Evolutionary conservation across 2,888 invertebrate species (phyloP).

Genomic region (Limnephilus rhombicus): DNA sequence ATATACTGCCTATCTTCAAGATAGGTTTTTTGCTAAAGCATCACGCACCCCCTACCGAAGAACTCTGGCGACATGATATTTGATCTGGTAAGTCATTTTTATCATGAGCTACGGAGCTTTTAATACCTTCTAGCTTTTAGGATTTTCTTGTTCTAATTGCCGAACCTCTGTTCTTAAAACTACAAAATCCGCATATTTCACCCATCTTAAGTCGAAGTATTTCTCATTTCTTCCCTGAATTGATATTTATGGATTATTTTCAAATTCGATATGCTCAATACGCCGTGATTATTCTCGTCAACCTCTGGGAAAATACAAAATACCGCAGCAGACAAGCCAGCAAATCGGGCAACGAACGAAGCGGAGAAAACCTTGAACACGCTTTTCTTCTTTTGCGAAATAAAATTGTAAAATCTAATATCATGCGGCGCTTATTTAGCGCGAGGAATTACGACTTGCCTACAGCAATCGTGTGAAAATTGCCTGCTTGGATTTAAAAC

Average conservation of each 20-base stretch:
- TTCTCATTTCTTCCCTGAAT: background rate
- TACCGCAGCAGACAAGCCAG: background rate
- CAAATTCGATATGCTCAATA: background rate
- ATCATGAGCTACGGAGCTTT: too few relatives aligned
- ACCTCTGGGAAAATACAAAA: background rate
- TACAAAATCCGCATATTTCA: background rate
- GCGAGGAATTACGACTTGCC: background rate
- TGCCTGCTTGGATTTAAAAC: background rate
- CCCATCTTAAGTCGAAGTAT: background rate
- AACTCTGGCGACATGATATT: too few relatives aligned
- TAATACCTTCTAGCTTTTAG: background rate
- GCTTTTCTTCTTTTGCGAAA: background rate
- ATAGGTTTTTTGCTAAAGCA: too few relatives aligned
- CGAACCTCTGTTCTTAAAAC: background rate
- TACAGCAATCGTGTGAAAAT: background rate
- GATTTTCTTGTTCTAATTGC: background rate
- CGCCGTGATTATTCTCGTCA: background rate
- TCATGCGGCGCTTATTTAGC: constrained; percentile 7
- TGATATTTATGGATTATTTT: background rate
- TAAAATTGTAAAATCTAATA: constrained; percentile 3
- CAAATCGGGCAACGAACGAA: background rate
- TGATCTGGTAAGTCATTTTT: too few relatives aligned
- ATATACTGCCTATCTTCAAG: too few relatives aligned
- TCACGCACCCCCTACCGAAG: too few relatives aligned
- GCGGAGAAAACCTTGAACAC: constrained; percentile 5